Base-by-base conservation (phyloP, 2,888 invertebrate species). In the Teleogryllus oceanicus region DNA sequence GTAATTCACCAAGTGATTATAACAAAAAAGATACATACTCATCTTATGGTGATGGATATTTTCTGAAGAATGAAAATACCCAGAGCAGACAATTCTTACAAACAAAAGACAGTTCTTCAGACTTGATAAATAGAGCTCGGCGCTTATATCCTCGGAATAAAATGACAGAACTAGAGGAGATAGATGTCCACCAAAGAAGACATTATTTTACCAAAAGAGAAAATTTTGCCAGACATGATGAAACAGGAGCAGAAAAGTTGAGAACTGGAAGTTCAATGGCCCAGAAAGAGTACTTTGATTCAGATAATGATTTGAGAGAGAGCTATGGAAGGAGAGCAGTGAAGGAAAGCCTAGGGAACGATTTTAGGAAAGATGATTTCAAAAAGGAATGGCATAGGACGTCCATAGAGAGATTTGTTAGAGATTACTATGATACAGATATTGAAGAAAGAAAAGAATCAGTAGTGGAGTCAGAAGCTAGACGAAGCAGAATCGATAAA, bases 121-220 rank as follows among this genome's bases (percentile, higher is more conserved):
- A 62, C 62, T n/a, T 62, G 62, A 62, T 62, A n/a, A 62, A 18
- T 8, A 62, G n/a, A 62, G 62, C 62, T 62, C 62, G 62, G 3
- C 62, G 62, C 16, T 62, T 62, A 62, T 62, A 62, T 62, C 62
- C 62, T 62, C 62, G 62, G 16, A 62, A 62, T n/a, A 62, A 62
- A 62, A 62, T 62, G 62, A n/a, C n/a, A 62, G 62, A 62, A 62
- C 62, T 62, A 5, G 62, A 62, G 13, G 62, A 62, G 62, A 13
- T 62, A 4, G 62, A 62, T 62, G 13, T 62, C 5, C 62, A 62
- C n/a, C 62, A 62, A 62, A 13, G 62, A n/a, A 62, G 62, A 62
- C 62, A 62, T 11, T 62, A 62, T 62, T 62, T 62, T 13, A 62
- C 16, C n/a, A 13, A 62, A 18, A 18, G 16, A 13, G 62, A 62